A percentile compares a stretch with the other conserved stretches of the same genome.
phyloP scores from a whole-genome alignment of 1,140 invertebrate genomes.

The Lutraria rhynchaena region DNA sequence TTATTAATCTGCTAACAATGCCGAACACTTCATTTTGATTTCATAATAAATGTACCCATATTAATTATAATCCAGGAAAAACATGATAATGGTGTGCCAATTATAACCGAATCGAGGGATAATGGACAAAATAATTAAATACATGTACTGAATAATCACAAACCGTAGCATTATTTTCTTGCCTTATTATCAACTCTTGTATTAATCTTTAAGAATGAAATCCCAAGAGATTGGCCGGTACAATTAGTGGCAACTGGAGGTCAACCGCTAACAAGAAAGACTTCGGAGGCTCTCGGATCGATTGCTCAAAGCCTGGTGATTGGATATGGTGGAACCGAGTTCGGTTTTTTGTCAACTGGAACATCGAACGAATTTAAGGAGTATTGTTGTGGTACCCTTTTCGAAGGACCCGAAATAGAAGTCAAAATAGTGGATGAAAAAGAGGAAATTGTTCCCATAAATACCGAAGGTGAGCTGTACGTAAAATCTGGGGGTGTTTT shows the following conservation, averaged over 20 bases:
- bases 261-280: constrained; percentile 9
- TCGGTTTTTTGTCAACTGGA: background rate
- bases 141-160: no score
- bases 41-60: no score
- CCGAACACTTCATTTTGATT: no score
- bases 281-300: background rate
- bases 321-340: constrained; percentile 20
- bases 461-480: constrained; percentile 39
- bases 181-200: no score
- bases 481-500: constrained; percentile 65
- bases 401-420: constrained; percentile 4
- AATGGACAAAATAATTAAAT: no score
- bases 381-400: constrained; percentile 1
- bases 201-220: constrained; percentile 4
- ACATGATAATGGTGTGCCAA: no score
- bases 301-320: background rate
- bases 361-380: constrained; percentile 8
- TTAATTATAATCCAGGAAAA: no score
- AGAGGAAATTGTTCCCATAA: no score
- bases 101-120: no score
- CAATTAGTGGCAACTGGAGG: constrained; percentile 2
- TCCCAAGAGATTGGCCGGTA: constrained; percentile 34
- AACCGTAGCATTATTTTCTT: no score
- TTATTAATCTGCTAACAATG: no score
- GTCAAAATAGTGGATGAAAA: constrained; percentile 57